phyloP scores from a whole-genome alignment of 1,140 invertebrate species.

The Bathynomus jamesi region DNA sequence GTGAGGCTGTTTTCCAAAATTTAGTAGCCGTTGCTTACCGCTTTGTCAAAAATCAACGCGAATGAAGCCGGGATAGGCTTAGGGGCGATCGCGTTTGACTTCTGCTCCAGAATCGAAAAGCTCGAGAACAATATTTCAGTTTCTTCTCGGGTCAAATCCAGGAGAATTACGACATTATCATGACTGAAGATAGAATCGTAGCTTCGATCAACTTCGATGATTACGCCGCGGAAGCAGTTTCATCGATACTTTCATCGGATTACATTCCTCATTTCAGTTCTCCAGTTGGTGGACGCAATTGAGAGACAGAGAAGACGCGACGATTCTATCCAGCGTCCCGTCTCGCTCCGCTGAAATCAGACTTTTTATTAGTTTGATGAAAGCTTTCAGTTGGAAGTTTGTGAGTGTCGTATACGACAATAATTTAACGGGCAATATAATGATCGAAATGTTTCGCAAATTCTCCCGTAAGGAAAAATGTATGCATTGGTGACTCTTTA shows the following conservation, averaged over 20 bases:
- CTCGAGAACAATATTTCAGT: constrained; percentile 40
- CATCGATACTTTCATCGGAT: constrained; percentile 42
- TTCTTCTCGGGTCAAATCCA: constrained; percentile 40
- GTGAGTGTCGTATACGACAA: constrained; percentile 33
- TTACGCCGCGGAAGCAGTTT: constrained; percentile 36
- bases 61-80: constrained; percentile 35
- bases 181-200: constrained; percentile 39
- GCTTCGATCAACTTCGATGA: constrained; percentile 43
- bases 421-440: constrained; percentile 22
- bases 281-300: constrained; percentile 40
- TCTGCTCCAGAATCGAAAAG: constrained; percentile 38
- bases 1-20: constrained; percentile 38
- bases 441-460: constrained; percentile 26
- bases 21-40: constrained; percentile 39
- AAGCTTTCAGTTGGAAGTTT: constrained; percentile 26
- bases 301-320: constrained; percentile 20
- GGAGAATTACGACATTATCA: constrained; percentile 15
- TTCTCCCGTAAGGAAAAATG: constrained; percentile 17
- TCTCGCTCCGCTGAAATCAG: constrained; percentile 28
- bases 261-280: constrained; percentile 44
- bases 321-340: constrained; percentile 29
- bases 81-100: constrained; percentile 41
- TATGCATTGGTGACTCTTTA: constrained; percentile 32
- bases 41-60: constrained; percentile 38
- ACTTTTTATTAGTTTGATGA: constrained; percentile 18